Evolutionary conservation across 2,888 invertebrate species (phyloP).

Genomic region (Euphydryas editha): DNA sequence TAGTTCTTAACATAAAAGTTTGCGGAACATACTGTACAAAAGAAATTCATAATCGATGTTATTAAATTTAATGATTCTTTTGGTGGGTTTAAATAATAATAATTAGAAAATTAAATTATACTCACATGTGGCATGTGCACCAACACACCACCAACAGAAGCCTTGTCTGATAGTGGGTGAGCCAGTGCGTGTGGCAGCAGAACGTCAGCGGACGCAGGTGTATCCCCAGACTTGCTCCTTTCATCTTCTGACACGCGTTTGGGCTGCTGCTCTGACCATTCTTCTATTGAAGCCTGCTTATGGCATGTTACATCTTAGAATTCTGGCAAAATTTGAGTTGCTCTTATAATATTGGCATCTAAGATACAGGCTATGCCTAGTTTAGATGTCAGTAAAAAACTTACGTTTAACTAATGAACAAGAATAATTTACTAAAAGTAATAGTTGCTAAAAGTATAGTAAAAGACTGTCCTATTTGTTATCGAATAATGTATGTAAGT

Average conservation of each 20-base stretch:
- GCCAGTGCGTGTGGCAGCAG: conserved; percentile 62
- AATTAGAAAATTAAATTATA: conserved; percentile 48
- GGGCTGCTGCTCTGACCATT: conserved; percentile 83
- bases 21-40: neutral
- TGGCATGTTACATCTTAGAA: neutral
- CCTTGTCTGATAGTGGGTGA: conserved; percentile 83
- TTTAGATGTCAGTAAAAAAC: too few relatives aligned
- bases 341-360: too few relatives aligned
- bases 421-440: too few relatives aligned
- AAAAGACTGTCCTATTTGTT: too few relatives aligned
- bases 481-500: too few relatives aligned
- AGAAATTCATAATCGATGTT: too few relatives aligned
- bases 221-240: conserved; percentile 59
- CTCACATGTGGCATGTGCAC: conserved; percentile 97
- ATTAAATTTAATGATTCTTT: neutral
- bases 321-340: too few relatives aligned
- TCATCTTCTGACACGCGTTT: conserved; percentile 87
- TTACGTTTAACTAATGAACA: too few relatives aligned
- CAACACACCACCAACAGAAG: conserved; percentile 92
- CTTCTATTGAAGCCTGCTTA: conserved; percentile 80
- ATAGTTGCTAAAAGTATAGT: too few relatives aligned
- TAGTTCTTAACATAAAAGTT: neutral
- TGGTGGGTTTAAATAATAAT: neutral
- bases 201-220: conserved; percentile 55
- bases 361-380: too few relatives aligned